Conservation (phyloP, 2,888 invertebrate genomes). For the Strigamia transsilvanica region DNA sequence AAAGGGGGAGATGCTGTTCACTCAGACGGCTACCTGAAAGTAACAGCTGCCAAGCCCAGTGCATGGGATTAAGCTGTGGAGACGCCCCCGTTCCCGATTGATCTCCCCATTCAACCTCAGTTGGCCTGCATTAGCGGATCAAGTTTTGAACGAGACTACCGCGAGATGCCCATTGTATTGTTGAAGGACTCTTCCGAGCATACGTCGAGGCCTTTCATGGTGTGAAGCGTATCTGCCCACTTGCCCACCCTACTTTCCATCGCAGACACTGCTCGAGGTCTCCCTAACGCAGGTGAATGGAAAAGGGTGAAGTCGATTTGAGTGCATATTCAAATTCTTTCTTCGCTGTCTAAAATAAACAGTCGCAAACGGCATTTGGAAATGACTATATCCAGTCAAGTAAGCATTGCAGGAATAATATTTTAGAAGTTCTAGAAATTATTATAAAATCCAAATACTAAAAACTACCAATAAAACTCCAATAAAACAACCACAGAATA, state of each 20-base stretch:
- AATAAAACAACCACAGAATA: slow-evolving; percentile 22
- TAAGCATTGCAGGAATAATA: too few relatives aligned
- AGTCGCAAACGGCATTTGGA: neutral
- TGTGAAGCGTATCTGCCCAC: slow-evolving; percentile 46
- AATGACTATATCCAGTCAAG: neutral
- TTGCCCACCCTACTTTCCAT: slow-evolving; percentile 19
- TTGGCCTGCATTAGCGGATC: slow-evolving; percentile 49
- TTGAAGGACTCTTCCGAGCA: slow-evolving; percentile 41
- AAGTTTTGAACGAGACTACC: slow-evolving; percentile 31
- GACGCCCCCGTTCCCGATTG: slow-evolving; percentile 47
- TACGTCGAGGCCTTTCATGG: slow-evolving; percentile 37
- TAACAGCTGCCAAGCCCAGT: slow-evolving; percentile 40
- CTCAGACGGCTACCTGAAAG: slow-evolving; percentile 21
- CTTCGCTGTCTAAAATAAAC: neutral
- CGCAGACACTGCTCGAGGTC: neutral
- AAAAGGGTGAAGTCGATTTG: slow-evolving; percentile 37
- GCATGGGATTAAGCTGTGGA: slow-evolving; percentile 45
- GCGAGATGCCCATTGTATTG: slow-evolving; percentile 45
- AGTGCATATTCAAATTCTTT: slow-evolving; percentile 6
- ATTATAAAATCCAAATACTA: neutral
- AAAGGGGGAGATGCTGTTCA: neutral
- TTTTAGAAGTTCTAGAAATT: too few relatives aligned
- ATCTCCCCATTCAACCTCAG: slow-evolving; percentile 49
- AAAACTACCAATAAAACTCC: neutral
- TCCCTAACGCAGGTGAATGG: slow-evolving; percentile 29